These are phyloP conservation scores for Channa striata DNA, from an alignment of 2,797 vertebrate species.

Conservation along the genomic window DNA sequence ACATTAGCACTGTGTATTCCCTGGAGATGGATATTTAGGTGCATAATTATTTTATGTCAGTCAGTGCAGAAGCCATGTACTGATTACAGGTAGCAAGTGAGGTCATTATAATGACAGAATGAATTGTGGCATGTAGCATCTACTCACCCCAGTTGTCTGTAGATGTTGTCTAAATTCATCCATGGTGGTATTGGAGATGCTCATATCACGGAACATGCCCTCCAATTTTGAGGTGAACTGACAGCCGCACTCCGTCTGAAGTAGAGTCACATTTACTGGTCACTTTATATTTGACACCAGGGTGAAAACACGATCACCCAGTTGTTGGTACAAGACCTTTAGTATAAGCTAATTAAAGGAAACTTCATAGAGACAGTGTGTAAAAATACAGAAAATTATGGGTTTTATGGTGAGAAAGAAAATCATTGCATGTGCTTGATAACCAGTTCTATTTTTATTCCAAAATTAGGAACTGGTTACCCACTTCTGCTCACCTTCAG, in stretches of 20 bases:
- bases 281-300: background rate
- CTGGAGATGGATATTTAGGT: slow-evolving; percentile 29
- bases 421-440: background rate
- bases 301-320: background rate
- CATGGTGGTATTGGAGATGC: slow-evolving; percentile 99
- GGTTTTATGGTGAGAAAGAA: too few relatives aligned
- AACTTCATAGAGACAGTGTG: background rate
- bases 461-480: background rate
- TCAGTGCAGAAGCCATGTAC: slow-evolving; percentile 20
- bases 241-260: slow-evolving; percentile 97
- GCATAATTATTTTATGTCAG: slow-evolving; percentile 42
- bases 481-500: slow-evolving; percentile 88
- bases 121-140: slow-evolving; percentile 7
- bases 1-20: slow-evolving; percentile 30
- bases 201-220: slow-evolving; percentile 99
- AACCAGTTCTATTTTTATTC: background rate
- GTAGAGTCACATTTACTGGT: slow-evolving; percentile 1
- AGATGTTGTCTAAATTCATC: slow-evolving; percentile 99
- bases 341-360: background rate
- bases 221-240: slow-evolving; percentile 99
- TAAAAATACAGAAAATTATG: too few relatives aligned
- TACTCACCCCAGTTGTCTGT: slow-evolving; percentile 94
- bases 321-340: background rate
- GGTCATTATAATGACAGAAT: slow-evolving; percentile 38
- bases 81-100: slow-evolving; percentile 29